Conservation (phyloP, 35 echinoderm and acorn worm species). For the Anneissia japonica region DNA sequence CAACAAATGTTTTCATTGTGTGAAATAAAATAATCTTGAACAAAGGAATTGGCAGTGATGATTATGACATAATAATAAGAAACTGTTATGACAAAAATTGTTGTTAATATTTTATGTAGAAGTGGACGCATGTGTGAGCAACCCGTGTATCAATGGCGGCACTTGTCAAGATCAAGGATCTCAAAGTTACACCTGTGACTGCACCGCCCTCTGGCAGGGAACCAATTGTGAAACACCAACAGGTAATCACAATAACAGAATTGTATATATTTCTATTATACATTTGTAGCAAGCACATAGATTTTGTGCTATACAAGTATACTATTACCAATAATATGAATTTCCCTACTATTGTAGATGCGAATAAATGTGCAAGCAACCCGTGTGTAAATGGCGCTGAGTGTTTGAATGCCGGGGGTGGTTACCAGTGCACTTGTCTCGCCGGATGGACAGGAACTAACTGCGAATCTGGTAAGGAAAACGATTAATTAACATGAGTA, state of each 20-base stretch:
- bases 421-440: conserved; percentile 67
- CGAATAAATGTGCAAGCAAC: conserved; percentile 61
- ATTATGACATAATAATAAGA: too few species aligned
- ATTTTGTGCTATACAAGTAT: too few species aligned
- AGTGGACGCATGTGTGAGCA: conserved; percentile 64
- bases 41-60: too few species aligned
- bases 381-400: conserved; percentile 57
- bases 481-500: too few species aligned
- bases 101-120: conserved; percentile 38
- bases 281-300: neutral
- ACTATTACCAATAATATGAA: too few species aligned
- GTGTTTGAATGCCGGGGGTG: conserved; percentile 43
- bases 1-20: too few species aligned
- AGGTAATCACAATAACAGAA: conserved; percentile 19
- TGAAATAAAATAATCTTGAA: too few species aligned
- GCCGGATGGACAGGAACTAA: conserved; percentile 27
- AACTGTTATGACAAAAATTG: neutral
- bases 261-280: too few species aligned
- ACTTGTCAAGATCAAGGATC: conserved; percentile 41
- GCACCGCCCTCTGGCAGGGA: conserved; percentile 59
- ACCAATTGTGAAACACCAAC: conserved; percentile 66
- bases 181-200: conserved; percentile 40
- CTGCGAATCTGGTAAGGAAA: conserved; percentile 26
- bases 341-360: conserved; percentile 10
- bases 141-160: conserved; percentile 78